These are phyloP conservation scores for Plagiodera versicolora DNA, from an alignment of 2,888 invertebrate species.

Conservation along the genomic window DNA sequence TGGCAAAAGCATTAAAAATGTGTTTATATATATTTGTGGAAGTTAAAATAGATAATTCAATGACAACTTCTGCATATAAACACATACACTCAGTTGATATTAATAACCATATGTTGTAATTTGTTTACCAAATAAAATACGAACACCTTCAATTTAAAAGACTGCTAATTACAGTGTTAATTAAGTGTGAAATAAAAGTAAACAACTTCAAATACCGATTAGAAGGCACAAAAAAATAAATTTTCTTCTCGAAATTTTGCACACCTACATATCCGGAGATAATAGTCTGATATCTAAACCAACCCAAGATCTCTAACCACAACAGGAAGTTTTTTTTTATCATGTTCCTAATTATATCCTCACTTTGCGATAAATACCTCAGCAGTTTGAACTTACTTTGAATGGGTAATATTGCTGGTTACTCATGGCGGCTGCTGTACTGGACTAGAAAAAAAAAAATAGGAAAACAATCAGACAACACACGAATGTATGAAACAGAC, in stretches of 20 bases:
- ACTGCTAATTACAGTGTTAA: no score
- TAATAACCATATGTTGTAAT: no score
- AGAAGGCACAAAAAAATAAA: no score
- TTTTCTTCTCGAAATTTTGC: no score
- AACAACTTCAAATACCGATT: no score
- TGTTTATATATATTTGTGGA: not conserved
- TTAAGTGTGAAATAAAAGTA: no score
- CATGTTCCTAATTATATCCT: no score
- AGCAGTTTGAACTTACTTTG: conserved; percentile 65
- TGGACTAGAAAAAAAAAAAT: conserved; percentile 39
- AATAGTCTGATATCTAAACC: not conserved
- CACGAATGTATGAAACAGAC: conserved; percentile 14
- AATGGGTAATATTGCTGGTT: conserved; percentile 84
- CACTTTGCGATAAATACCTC: no score
- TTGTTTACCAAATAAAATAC: no score
- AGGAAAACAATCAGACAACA: not conserved
- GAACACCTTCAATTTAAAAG: no score
- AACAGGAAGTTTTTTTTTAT: not conserved
- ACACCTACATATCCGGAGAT: no score
- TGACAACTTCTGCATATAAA: not conserved
- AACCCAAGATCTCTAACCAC: not conserved
- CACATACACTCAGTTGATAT: not conserved
- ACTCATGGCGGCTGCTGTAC: conserved; percentile 41
- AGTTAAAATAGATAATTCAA: not conserved
- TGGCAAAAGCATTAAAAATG: not conserved